phyloP scores from a whole-genome alignment of 2,888 invertebrate genomes.

The Unio pictorum region DNA sequence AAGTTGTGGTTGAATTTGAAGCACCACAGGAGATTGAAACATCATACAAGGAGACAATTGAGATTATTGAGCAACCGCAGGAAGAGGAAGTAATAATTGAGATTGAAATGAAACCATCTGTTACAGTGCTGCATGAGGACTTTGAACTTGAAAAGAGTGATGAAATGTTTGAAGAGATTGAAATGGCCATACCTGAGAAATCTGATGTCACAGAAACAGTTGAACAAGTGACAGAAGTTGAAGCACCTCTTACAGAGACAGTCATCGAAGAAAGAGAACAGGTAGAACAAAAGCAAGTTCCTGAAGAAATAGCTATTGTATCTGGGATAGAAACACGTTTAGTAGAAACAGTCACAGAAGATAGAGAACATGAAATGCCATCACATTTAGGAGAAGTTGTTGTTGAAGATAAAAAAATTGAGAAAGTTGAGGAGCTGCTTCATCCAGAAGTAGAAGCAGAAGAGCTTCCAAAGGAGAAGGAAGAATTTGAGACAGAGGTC shows the following conservation, averaged over 20 bases:
- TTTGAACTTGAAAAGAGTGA: too few species aligned
- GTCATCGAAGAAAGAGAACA: too few species aligned
- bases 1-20: conserved; percentile 1
- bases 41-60: conserved; percentile 4
- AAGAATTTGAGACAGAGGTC: conserved; percentile 10
- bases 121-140: too few species aligned
- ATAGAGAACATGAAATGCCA: neutral
- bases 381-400: neutral
- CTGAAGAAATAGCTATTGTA: conserved; percentile 3
- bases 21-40: neutral
- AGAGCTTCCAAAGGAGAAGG: conserved; percentile 3
- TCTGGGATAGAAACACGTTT: neutral
- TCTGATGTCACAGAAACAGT: conserved; percentile 6
- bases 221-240: conserved; percentile 3
- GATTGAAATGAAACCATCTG: neutral
- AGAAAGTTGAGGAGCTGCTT: conserved; percentile 9
- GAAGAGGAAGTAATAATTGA: conserved; percentile 1
- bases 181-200: neutral
- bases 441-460: conserved; percentile 1
- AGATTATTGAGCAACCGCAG: conserved; percentile 1
- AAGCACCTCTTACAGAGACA: too few species aligned
- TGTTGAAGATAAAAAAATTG: neutral
- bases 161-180: too few species aligned
- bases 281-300: neutral
- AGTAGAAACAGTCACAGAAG: conserved; percentile 3